These are phyloP conservation scores for Synanceia verrucosa DNA, from an alignment of 2,797 vertebrate genomes.

Conservation along the genomic window DNA sequence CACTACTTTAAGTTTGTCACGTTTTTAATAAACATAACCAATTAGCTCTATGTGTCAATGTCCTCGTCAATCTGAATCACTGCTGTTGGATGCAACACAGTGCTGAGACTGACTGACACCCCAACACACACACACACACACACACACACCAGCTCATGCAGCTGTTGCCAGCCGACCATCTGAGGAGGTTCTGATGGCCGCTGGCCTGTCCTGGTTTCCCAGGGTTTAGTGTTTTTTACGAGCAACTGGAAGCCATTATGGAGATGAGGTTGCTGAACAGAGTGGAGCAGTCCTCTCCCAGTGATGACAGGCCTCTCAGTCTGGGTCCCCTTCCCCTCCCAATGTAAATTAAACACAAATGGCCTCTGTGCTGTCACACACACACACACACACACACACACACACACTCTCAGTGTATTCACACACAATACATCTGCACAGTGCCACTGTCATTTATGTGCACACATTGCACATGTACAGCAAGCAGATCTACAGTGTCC, in stretches of 20 bases:
- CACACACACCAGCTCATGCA: constrained; percentile 1
- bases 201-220: constrained; percentile 74
- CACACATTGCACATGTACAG: constrained; percentile 3
- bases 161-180: constrained; percentile 39
- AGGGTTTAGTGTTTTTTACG: constrained; percentile 77
- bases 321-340: constrained; percentile 67
- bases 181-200: constrained; percentile 47
- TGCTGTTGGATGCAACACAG: neutral
- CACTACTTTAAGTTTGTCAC: neutral
- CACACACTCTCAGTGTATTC: constrained; percentile 21
- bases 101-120: constrained; percentile 4
- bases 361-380: constrained; percentile 60
- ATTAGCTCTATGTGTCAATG: neutral
- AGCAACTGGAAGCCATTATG: constrained; percentile 86
- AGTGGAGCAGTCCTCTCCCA: constrained; percentile 62
- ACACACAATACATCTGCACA: constrained; percentile 24
- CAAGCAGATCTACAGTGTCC: neutral
- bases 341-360: constrained; percentile 84
- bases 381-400: constrained; percentile 50
- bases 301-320: constrained; percentile 75
- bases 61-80: neutral
- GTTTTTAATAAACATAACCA: neutral
- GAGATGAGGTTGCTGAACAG: constrained; percentile 76
- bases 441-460: constrained; percentile 1
- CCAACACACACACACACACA: neutral